Conservation (phyloP, 2,888 invertebrate species). For the Caenorhabditis japonica region DNA sequence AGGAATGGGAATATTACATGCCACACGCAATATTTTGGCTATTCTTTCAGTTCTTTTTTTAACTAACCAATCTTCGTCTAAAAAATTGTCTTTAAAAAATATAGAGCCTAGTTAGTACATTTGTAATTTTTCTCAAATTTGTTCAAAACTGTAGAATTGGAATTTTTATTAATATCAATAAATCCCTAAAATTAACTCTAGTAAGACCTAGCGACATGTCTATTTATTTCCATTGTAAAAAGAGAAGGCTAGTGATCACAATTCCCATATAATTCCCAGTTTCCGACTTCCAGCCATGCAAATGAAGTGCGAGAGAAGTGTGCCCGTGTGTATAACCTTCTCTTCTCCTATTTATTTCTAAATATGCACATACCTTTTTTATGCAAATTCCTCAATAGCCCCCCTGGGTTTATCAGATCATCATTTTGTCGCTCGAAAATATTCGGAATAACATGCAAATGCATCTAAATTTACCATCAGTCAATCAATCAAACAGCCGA, state of each 20-base stretch:
- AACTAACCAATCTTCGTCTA: neutral
- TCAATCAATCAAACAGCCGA: too few relatives aligned
- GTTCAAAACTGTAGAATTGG: too few relatives aligned
- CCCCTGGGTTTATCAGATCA: constrained; percentile 16
- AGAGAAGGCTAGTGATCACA: constrained; percentile 12
- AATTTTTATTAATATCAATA: too few relatives aligned
- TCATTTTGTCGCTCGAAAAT: neutral
- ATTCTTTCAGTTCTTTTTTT: neutral
- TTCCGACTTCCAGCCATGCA: constrained; percentile 28
- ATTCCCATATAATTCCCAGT: constrained; percentile 15
- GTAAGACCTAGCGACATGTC: too few relatives aligned
- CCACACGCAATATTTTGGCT: constrained; percentile 24
- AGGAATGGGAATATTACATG: constrained; percentile 15
- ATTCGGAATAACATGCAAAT: neutral
- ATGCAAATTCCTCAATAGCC: constrained; percentile 24
- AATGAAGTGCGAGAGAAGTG: constrained; percentile 23
- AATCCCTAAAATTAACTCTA: too few relatives aligned
- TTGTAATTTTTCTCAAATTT: too few relatives aligned
- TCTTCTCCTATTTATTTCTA: too few relatives aligned
- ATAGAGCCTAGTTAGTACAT: too few relatives aligned
- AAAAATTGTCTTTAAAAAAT: neutral
- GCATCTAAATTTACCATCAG: too few relatives aligned
- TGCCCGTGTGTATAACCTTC: constrained; percentile 2
- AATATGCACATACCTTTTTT: constrained; percentile 45
- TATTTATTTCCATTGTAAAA: constrained; percentile 1